Conservation (phyloP, 2,888 invertebrate species). For the Drosophila dives region DNA sequence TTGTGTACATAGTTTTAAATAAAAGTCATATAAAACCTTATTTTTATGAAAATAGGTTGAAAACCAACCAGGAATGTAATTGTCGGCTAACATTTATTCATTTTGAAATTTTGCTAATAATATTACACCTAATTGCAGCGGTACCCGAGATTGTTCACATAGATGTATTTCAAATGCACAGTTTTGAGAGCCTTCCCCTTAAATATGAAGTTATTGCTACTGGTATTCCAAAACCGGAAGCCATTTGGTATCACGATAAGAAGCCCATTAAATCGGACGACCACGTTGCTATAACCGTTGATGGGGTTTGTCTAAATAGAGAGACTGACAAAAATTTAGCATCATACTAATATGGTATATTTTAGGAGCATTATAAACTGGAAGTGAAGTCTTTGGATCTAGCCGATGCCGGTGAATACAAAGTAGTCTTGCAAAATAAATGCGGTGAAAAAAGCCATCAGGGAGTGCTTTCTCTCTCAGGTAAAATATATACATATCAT, state of each 20-base stretch:
- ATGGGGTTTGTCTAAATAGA: constrained; percentile 85
- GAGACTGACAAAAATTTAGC: rapidly evolving
- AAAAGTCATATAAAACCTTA: constrained; percentile 3
- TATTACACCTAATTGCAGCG: constrained; percentile 83
- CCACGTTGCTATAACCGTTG: constrained; percentile 87
- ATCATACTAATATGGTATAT: background rate
- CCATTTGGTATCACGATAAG: constrained; percentile 92
- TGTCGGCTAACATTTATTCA: background rate
- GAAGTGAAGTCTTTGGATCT: constrained; percentile 89
- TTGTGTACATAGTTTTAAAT: constrained; percentile 9
- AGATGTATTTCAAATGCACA: constrained; percentile 90
- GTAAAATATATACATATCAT: constrained; percentile 85
- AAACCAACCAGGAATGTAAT: constrained; percentile 1
- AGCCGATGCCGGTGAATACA: constrained; percentile 92
- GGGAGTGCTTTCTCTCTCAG: constrained; percentile 90
- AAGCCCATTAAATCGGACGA: constrained; percentile 89
- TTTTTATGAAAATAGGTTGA: constrained; percentile 3
- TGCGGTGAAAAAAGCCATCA: constrained; percentile 91
- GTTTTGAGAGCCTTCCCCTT: constrained; percentile 92
- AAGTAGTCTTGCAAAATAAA: constrained; percentile 92
- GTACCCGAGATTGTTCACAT: constrained; percentile 91
- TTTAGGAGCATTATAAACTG: constrained; percentile 89
- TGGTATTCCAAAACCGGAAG: constrained; percentile 91
- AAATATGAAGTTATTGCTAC: constrained; percentile 91
- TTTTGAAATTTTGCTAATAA: background rate